These are phyloP conservation scores for Cantharis lateralis DNA, from an alignment of 2,888 invertebrate genomes.

Conservation along the genomic window DNA sequence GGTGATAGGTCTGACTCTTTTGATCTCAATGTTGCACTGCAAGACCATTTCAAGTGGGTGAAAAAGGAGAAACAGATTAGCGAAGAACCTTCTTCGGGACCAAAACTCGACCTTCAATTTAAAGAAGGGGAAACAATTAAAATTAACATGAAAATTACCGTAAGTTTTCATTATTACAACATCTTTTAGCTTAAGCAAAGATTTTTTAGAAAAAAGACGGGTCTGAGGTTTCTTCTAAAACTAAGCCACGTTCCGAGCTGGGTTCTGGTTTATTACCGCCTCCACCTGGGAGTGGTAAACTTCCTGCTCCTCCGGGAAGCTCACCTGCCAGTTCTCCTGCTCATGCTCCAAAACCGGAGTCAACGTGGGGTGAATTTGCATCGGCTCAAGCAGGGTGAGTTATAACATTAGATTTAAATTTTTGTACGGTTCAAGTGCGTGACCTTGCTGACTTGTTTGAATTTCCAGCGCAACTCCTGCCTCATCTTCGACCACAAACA, in stretches of 20 bases:
- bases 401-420: not conserved
- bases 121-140: conserved; percentile 99
- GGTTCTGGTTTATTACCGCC: conserved; percentile 70
- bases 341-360: conserved; percentile 57
- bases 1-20: conserved; percentile 98
- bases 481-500: conserved; percentile 43
- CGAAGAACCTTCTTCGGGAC: conserved; percentile 73
- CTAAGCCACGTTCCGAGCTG: conserved; percentile 62
- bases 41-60: conserved; percentile 96
- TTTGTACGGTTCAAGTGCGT: not conserved
- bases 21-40: conserved; percentile 96
- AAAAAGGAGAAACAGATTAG: conserved; percentile 81
- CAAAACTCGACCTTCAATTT: conserved; percentile 92
- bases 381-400: conserved; percentile 58
- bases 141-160: conserved; percentile 97
- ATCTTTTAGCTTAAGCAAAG: not conserved
- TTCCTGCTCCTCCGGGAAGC: conserved; percentile 77
- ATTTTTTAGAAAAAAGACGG: conserved; percentile 82
- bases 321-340: conserved; percentile 77
- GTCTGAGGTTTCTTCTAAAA: conserved; percentile 69
- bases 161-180: conserved; percentile 52
- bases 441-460: not conserved
- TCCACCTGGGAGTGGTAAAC: conserved; percentile 81
- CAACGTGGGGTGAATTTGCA: conserved; percentile 81
- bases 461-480: conserved; percentile 32